These are phyloP conservation scores for Xenotilapia caudafasciata DNA, from an alignment of 2,113 vertebrate species.

Conservation along the genomic window DNA sequence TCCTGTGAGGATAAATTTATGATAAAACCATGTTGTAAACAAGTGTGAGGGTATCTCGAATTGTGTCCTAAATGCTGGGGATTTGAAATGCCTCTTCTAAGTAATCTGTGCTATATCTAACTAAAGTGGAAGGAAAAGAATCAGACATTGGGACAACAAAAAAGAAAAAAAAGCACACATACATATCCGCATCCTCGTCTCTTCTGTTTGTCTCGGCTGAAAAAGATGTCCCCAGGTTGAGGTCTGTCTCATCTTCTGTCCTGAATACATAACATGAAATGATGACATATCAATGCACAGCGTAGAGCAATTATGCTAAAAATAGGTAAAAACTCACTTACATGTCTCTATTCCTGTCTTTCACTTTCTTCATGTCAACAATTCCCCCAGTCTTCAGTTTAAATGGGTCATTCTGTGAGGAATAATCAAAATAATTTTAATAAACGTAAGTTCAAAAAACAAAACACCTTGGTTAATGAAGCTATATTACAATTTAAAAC, in stretches of 20 bases:
- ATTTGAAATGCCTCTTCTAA: neutral
- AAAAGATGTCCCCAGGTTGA: conserved; percentile 94
- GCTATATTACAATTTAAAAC: neutral
- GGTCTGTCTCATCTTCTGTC: conserved; percentile 88
- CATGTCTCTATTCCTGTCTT: conserved; percentile 90
- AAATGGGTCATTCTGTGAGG: conserved; percentile 88
- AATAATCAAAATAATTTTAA: neutral
- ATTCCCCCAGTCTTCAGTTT: conserved; percentile 93
- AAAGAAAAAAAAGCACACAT: conserved; percentile 25
- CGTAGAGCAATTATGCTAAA: neutral
- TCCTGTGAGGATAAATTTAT: conserved; percentile 70
- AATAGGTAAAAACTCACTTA: conserved; percentile 49
- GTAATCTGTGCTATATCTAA: neutral
- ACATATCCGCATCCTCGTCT: conserved; percentile 99
- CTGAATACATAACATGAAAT: conserved; percentile 49
- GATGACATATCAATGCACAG: neutral
- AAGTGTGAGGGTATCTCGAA: neutral
- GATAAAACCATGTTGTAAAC: neutral
- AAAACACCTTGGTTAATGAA: neutral
- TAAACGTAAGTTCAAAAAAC: neutral
- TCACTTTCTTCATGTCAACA: conserved; percentile 97
- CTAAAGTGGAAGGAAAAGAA: neutral
- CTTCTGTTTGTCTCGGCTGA: conserved; percentile 96
- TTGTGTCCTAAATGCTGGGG: neutral
- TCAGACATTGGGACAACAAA: neutral